phyloP scores from a whole-genome alignment of 1,140 invertebrate species.

The Drosophila santomea region DNA sequence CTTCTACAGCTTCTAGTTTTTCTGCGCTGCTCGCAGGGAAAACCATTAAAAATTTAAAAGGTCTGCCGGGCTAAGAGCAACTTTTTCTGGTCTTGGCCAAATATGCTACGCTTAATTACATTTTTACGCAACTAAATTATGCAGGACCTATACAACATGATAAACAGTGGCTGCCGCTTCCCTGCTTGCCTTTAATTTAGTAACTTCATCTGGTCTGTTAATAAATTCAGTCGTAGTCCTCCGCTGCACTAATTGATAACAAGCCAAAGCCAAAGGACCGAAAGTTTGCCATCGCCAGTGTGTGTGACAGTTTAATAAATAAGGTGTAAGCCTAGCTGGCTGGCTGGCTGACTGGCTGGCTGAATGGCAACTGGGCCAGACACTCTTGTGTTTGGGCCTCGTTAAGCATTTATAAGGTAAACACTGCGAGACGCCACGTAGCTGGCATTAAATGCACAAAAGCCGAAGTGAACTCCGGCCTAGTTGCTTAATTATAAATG shows the following conservation, averaged over 20 bases:
- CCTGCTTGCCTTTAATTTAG: constrained; percentile 40
- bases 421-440: constrained; percentile 59
- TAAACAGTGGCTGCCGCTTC: constrained; percentile 50
- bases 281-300: constrained; percentile 31
- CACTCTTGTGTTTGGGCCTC: constrained; percentile 51
- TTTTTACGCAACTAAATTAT: constrained; percentile 77
- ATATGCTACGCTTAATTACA: constrained; percentile 76
- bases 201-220: constrained; percentile 31
- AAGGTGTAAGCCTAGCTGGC: constrained; percentile 63
- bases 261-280: constrained; percentile 43
- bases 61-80: constrained; percentile 31
- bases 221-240: constrained; percentile 67
- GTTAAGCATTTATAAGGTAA: constrained; percentile 82
- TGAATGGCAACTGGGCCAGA: constrained; percentile 43
- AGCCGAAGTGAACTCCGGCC: constrained; percentile 67
- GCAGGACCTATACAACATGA: constrained; percentile 73
- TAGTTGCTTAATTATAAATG: constrained; percentile 82
- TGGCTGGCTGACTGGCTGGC: too few relatives aligned
- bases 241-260: constrained; percentile 76
- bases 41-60: constrained; percentile 72
- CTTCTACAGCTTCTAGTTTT: constrained; percentile 33
- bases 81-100: constrained; percentile 44
- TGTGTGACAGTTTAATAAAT: constrained; percentile 69
- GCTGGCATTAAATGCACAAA: constrained; percentile 75
- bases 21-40: constrained; percentile 13